Conservation (phyloP, 2,113 vertebrate species). For the Gobius niger region DNA sequence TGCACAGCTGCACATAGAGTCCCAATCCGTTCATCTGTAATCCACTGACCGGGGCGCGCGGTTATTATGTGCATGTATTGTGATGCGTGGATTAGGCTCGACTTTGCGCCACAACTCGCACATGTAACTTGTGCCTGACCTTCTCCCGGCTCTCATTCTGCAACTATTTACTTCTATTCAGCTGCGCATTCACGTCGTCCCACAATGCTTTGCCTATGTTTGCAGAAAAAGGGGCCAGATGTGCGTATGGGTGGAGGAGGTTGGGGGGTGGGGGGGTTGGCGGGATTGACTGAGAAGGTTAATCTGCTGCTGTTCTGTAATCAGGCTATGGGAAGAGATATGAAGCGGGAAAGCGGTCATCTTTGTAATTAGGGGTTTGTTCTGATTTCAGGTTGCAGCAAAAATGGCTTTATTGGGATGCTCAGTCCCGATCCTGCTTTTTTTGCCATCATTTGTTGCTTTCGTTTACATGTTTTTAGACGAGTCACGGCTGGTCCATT, state of each 20-base stretch:
- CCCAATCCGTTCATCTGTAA: constrained; percentile 33
- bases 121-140: constrained; percentile 35
- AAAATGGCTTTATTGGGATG: not conserved
- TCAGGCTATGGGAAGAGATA: constrained; percentile 42
- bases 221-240: constrained; percentile 69
- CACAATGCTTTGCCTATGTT: constrained; percentile 68
- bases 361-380: not conserved
- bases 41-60: constrained; percentile 25
- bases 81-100: constrained; percentile 34
- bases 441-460: too few relatives aligned
- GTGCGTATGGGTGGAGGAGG: constrained; percentile 56
- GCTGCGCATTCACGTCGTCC: constrained; percentile 52
- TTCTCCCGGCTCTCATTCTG: constrained; percentile 7
- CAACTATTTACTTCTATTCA: constrained; percentile 22
- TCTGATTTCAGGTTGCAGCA: not conserved
- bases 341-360: not conserved
- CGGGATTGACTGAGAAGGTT: constrained; percentile 32
- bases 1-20: constrained; percentile 26
- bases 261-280: constrained; percentile 28
- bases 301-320: constrained; percentile 60
- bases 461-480: too few relatives aligned
- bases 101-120: constrained; percentile 13
- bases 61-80: constrained; percentile 8
- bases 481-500: too few relatives aligned
- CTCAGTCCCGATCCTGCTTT: not conserved